Conservation (phyloP, 2,797 vertebrate genomes). For the Hyperoplus lanceolatus region DNA sequence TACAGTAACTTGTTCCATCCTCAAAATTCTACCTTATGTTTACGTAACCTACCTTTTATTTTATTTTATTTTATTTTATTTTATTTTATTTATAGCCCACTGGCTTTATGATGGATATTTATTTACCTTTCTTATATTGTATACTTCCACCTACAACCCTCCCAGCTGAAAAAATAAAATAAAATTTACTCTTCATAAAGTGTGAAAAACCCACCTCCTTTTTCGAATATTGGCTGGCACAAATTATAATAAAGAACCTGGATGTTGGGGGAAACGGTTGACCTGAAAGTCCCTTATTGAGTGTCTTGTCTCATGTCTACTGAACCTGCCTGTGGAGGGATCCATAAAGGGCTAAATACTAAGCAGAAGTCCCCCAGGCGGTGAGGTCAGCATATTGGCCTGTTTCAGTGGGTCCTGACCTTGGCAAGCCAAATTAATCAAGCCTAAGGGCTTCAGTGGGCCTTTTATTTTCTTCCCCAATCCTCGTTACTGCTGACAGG, state of each 20-base stretch:
- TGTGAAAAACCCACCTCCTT: constrained; percentile 1
- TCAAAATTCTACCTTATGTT: background rate
- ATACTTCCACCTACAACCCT: background rate
- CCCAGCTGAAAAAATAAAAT: background rate
- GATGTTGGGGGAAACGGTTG: constrained; percentile 44
- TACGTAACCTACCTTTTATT: background rate
- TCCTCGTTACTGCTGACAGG: constrained; percentile 66
- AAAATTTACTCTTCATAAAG: background rate
- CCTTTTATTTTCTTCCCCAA: constrained; percentile 50
- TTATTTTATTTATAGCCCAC: background rate
- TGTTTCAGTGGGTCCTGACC: constrained; percentile 63
- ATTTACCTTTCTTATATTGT: background rate
- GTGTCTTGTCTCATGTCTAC: constrained; percentile 49
- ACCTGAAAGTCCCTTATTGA: constrained; percentile 50
- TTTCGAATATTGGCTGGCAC: constrained; percentile 16
- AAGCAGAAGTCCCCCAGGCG: constrained; percentile 55
- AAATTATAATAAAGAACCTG: constrained; percentile 28
- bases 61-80: background rate
- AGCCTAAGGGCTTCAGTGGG: constrained; percentile 73
- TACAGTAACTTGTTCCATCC: background rate
- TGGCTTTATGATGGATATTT: background rate
- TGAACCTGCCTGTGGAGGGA: constrained; percentile 44
- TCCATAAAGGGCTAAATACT: constrained; percentile 59
- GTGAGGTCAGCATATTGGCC: constrained; percentile 63
- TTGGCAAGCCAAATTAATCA: constrained; percentile 77